These are phyloP conservation scores for Aurelia coerulea DNA, from an alignment of 30 jellyfish, hydroid and myxozoan genomes.

Conservation along the genomic window DNA sequence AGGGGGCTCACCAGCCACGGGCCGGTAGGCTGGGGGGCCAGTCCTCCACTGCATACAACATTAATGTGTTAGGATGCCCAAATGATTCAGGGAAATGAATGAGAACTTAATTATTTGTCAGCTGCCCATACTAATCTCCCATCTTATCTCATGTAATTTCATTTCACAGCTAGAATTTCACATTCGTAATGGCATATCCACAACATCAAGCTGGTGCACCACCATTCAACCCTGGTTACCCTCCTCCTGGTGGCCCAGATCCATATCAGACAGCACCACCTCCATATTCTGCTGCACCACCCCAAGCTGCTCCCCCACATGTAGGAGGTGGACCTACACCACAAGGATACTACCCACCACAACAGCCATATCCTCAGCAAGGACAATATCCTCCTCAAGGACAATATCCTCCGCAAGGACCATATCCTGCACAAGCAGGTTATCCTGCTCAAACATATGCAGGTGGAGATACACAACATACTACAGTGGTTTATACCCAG, in stretches of 20 bases:
- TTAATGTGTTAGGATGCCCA: too few species aligned
- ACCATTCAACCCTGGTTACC: too few species aligned
- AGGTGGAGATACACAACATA: slow-evolving; percentile 43
- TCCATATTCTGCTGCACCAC: slow-evolving; percentile 53
- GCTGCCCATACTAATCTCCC: neutral
- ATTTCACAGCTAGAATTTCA: neutral
- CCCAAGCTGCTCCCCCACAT: slow-evolving; percentile 60
- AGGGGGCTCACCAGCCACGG: too few species aligned
- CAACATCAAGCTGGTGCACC: slow-evolving; percentile 56
- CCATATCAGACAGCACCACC: slow-evolving; percentile 49
- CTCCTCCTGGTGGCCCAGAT: slow-evolving; percentile 9
- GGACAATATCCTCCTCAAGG: too few species aligned
- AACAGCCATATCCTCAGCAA: slow-evolving; percentile 39
- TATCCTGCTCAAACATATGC: slow-evolving; percentile 47
- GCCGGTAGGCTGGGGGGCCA: too few species aligned
- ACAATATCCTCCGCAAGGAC: slow-evolving; percentile 62
- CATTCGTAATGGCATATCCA: slow-evolving; percentile 60
- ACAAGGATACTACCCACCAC: slow-evolving; percentile 51
- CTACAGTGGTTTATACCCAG: slow-evolving; percentile 70
- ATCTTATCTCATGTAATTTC: neutral
- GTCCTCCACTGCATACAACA: too few species aligned
- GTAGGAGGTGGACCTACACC: slow-evolving; percentile 49
- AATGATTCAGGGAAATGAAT: too few species aligned
- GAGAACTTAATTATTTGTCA: neutral
- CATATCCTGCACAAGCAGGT: slow-evolving; percentile 56